Base-by-base conservation (phyloP, 1,140 invertebrate species). In the Scaptomyza pallida region DNA sequence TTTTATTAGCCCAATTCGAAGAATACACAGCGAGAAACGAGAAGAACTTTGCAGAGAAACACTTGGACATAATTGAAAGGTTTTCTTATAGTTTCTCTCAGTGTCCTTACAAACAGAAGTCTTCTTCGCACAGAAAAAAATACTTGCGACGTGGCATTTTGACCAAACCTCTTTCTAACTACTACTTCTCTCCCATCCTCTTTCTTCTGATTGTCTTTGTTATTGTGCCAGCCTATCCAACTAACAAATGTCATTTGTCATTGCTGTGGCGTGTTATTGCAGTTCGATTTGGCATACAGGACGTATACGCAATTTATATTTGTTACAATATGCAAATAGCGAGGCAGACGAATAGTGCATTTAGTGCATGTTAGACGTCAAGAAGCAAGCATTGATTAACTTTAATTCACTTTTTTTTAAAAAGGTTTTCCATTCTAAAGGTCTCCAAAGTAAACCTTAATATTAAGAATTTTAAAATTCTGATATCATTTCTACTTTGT, bases 61-160 rank as follows among this genome's bases (percentile, higher is more conserved):
- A n/a, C n/a, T n/a, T n/a, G n/a, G n/a, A n/a, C n/a, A n/a, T n/a
- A n/a, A n/a, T n/a, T n/a, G n/a, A n/a, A n/a, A n/a, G n/a, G n/a
- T n/a, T n/a, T n/a, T n/a, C n/a, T n/a, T n/a, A n/a, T 2, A 33
- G 3, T n/a, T 35, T n/a, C 33, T 35, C 23, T 26, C 23, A 26
- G 23, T 26, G 23, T 5, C 4, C 1, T 26, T 1, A 6, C 23
- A 26, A 26, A 26, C 23, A 26, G 5, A 21, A 21, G 19, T 21
- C 19, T 21, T 21, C 19, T 21, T 21, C 19, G 2, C 19, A 21
- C 19, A 4, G n/a, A n/a, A n/a, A n/a, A n/a, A n/a, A n/a, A n/a
- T n/a, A n/a, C n/a, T 5, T 23, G 21, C 1, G 23, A 26, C 23
- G 59, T 61, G 59, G 45, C 59, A 5, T 43, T 62, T 26, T 26